phyloP scores from a whole-genome alignment of 2,888 invertebrate genomes.

The Cheilosia vernalis region DNA sequence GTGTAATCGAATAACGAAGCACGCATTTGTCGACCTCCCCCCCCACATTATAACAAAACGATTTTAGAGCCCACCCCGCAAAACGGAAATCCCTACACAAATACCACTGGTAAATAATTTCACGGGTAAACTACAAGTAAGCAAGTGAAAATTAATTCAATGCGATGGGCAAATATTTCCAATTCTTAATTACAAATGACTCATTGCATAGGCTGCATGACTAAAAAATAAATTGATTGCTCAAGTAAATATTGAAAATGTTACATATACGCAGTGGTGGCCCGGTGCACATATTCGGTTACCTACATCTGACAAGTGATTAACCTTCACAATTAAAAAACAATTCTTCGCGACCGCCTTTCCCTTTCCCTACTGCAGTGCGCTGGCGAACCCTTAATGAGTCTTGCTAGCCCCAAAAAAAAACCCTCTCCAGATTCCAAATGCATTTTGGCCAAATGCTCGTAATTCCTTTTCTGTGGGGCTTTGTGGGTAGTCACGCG shows the following conservation, averaged over 20 bases:
- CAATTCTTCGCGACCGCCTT: not conserved
- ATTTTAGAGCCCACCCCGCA: slow-evolving; percentile 35
- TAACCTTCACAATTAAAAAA: not conserved
- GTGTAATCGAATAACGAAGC: slow-evolving; percentile 12
- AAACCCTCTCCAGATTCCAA: not conserved
- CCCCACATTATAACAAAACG: slow-evolving; percentile 16
- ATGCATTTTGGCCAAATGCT: slow-evolving; percentile 22
- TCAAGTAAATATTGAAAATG: not conserved
- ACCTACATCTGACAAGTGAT: not conserved
- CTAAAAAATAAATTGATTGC: not conserved
- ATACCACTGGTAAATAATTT: slow-evolving; percentile 28
- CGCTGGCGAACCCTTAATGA: slow-evolving; percentile 29
- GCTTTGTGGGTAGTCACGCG: slow-evolving; percentile 38
- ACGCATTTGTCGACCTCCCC: not conserved
- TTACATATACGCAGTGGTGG: slow-evolving; percentile 18
- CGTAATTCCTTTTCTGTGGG: not conserved
- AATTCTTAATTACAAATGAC: slow-evolving; percentile 36
- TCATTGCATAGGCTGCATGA: slow-evolving; percentile 8
- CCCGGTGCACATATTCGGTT: not conserved
- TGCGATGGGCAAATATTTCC: slow-evolving; percentile 37
- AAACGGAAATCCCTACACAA: slow-evolving; percentile 20
- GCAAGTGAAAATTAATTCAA: slow-evolving; percentile 32
- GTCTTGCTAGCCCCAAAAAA: slow-evolving; percentile 4
- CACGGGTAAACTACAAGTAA: slow-evolving; percentile 24
- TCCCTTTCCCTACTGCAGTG: slow-evolving; percentile 1